Evolutionary conservation across 2,113 vertebrate genomes (phyloP), one percentile per base, ranked within the genome.

Genomic region (Anas platyrhynchos): DNA sequence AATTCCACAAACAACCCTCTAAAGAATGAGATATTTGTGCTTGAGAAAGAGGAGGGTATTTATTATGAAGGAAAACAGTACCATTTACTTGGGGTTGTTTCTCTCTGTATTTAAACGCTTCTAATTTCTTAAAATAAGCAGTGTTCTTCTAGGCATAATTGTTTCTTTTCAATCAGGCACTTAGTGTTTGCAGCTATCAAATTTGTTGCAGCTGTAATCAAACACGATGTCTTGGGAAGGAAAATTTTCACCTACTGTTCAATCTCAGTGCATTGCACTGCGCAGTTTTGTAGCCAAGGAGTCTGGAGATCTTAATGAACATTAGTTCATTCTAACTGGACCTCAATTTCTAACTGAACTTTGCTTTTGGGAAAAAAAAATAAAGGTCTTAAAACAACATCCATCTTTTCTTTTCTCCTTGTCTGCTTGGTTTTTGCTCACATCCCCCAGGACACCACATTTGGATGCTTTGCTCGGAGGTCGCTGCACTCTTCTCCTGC

Each of bases 51-150:
- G 54, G 38, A 79, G 43, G n/a, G 76, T 23, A 38, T 95, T 96
- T 92, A 89, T 94, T 92, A 84, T 3, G 32, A 61, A 86, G 73
- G 80, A 90, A 83, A 93, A 88, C 92, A 94, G 89, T 92, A 76
- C 65, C 91, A 73, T 93, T 85, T 92, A 93, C 84, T 96, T 83
- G 67, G 86, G 89, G 94, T 63, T 89, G 67, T n/a, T 90, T 94
- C 94, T 78, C 73, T 44, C 9, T 73, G 88, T 86, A 87, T 92
- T 92, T 72, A 88, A 95, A 88, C 23, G 14, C 92, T 92, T 86
- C 91, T 96, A 95, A 97, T 97, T 97, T 95, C 96, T 93, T 69
- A 71, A 97, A 97, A 97, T 96, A 85, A 97, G 96, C 96, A 94
- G 50, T 95, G 93, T 83, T 92, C 56, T 85, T 86, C 86, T 54